Conservation (phyloP, 2,113 vertebrate genomes). For the Neodontobutis hainanensis region DNA sequence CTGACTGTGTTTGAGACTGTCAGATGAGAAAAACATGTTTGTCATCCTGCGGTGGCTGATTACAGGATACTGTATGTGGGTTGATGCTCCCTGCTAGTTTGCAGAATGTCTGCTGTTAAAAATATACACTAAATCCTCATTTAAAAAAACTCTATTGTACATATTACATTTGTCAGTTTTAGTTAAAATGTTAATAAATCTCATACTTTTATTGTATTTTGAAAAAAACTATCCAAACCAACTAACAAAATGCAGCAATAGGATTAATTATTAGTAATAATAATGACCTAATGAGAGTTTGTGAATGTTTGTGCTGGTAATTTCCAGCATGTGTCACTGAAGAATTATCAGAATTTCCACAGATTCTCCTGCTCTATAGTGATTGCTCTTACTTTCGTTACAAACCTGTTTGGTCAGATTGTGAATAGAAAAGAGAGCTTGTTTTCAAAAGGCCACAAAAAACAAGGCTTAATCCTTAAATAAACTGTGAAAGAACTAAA, state of each 20-base stretch:
- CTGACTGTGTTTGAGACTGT: slow-evolving; percentile 24
- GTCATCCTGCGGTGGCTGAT: slow-evolving; percentile 31
- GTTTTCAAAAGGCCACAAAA: slow-evolving; percentile 50
- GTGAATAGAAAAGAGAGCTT: background rate
- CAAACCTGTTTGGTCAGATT: background rate
- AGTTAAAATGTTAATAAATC: background rate
- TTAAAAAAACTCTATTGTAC: background rate
- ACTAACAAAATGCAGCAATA: too few relatives aligned
- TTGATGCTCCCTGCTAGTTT: slow-evolving; percentile 12
- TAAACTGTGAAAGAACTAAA: slow-evolving; percentile 59
- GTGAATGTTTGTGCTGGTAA: too few relatives aligned
- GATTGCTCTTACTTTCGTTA: background rate
- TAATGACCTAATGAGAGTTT: too few relatives aligned
- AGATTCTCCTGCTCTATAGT: background rate
- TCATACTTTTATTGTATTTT: background rate
- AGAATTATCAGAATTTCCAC: background rate
- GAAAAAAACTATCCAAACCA: too few relatives aligned
- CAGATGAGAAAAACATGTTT: slow-evolving; percentile 18
- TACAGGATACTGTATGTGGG: slow-evolving; percentile 27
- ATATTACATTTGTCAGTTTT: background rate
- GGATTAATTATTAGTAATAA: too few relatives aligned
- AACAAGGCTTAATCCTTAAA: slow-evolving; percentile 65
- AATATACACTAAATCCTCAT: background rate
- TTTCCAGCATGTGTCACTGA: background rate
- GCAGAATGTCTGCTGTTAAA: slow-evolving; percentile 7